Percentiles rank a stretch among this genome's conserved stretches.
Conservation (phyloP, 2,888 invertebrate species). For the Eupithecia subfuscata region DNA sequence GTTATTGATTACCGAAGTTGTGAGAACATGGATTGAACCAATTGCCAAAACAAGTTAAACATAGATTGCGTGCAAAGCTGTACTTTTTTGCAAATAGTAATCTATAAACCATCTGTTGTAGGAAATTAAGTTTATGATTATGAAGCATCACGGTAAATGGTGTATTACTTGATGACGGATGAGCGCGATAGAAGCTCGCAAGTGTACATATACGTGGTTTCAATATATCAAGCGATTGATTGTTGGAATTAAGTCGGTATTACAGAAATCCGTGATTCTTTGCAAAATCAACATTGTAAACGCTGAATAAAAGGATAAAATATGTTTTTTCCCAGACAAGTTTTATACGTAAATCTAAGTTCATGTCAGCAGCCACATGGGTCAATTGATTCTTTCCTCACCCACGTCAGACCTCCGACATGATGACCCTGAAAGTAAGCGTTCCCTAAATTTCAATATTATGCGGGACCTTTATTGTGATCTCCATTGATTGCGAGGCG, state of each 20-base stretch:
- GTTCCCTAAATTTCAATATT: conserved; percentile 36
- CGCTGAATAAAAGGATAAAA: not conserved
- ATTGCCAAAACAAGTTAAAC: conserved; percentile 22
- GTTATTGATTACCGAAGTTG: conserved; percentile 46
- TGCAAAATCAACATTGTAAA: not conserved
- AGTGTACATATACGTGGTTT: no score
- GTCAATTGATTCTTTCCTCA: conserved; percentile 38
- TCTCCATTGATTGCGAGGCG: not conserved
- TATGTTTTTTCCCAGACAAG: not conserved
- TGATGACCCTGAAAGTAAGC: conserved; percentile 38
- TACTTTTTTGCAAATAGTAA: not conserved
- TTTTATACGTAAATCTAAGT: conserved; percentile 9
- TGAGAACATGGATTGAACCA: conserved; percentile 31
- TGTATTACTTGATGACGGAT: not conserved
- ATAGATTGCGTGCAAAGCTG: conserved; percentile 22
- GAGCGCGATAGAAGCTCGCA: no score
- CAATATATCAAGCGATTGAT: not conserved
- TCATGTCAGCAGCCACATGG: conserved; percentile 31
- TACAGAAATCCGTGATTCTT: not conserved
- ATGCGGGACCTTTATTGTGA: conserved; percentile 22
- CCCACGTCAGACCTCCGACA: conserved; percentile 42
- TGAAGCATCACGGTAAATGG: not conserved
- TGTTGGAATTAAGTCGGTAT: not conserved
- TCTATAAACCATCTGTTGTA: not conserved
- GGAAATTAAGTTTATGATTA: not conserved